Base-by-base conservation (phyloP, 2,113 vertebrate genomes). In the Carassius gibelio region DNA sequence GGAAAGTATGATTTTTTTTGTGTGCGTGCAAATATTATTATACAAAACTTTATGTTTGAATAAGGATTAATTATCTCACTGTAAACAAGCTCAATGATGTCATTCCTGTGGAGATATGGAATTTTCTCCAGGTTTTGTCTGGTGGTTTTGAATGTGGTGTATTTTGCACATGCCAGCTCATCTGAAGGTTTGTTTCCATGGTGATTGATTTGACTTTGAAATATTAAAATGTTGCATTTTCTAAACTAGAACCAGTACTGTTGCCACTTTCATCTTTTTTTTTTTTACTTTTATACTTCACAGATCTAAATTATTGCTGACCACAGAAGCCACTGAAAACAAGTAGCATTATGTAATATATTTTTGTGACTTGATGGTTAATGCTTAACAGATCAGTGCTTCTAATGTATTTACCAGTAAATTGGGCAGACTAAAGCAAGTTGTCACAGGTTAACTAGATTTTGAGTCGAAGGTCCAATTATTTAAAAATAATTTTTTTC, bases 81-180 rank as follows among this genome's bases (percentile, higher is more conserved):
- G 45, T 52, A 52, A 82, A 52, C 45, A 36, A 14, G 80, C 15
- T 52, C 1, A 69, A 55, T 52, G 62, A 81, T 50, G 59, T 23
- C 78, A 48, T 81, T 30, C 38, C n/a, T 42, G 57, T 42, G 36
- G 21, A 36, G 36, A 23, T 38, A 42, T 61, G 34, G 17, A 19
- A 88, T 50, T 50, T 84, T 62, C 21, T 11, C 42, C 89, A 30
- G n/a, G 79, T 81, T 10, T 83, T 15, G 75, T 48, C 61, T 45
- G 38, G 26, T 89, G 42, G 75, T 77, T 69, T 69, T 52, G 62
- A 82, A 82, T 82, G 62, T 87, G 69, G 66, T 84, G 36, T 61
- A 74, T 55, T 75, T 61, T 75, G 82, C 82, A 61, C 38, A 84
- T 82, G 69, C 4, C 11, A 88, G 91, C 91, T 90, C 91, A 87